Conservation (phyloP, 2,888 invertebrate genomes). For the Chrysopilus asiliformis region DNA sequence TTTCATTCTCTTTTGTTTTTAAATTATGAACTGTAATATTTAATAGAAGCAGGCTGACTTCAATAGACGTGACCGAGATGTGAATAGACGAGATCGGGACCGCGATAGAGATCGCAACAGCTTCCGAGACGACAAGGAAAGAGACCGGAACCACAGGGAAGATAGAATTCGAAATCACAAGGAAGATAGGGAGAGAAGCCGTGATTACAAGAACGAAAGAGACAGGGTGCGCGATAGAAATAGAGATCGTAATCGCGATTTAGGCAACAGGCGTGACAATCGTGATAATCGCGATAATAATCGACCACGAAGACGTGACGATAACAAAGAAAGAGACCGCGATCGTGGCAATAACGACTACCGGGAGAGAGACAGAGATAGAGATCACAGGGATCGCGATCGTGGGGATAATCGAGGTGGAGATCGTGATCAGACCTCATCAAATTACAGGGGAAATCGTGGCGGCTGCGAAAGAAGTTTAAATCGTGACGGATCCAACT, state of each 20-base stretch:
- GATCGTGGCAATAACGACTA: slow-evolving; percentile 11
- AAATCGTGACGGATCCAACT: slow-evolving; percentile 12
- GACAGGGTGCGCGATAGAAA: slow-evolving; percentile 14
- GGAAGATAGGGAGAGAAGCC: slow-evolving; percentile 13
- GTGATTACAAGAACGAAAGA: slow-evolving; percentile 14
- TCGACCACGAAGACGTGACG: background rate
- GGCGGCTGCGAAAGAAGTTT: slow-evolving; percentile 18
- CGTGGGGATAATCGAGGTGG: too few species aligned
- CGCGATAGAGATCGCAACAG: too few species aligned
- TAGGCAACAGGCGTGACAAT: background rate
- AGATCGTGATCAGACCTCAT: slow-evolving; percentile 17
- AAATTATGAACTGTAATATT: too few species aligned
- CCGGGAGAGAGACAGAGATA: slow-evolving; percentile 17
- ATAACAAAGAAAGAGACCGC: slow-evolving; percentile 14
- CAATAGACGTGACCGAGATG: too few species aligned
- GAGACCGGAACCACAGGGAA: too few species aligned
- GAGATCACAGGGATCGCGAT: slow-evolving; percentile 22
- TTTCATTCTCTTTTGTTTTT: too few species aligned
- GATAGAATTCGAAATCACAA: too few species aligned
- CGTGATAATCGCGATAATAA: slow-evolving; percentile 2
- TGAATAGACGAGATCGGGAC: too few species aligned
- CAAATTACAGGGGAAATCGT: slow-evolving; percentile 21
- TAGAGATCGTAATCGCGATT: slow-evolving; percentile 13
- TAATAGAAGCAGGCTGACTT: too few species aligned
- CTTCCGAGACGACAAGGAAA: too few species aligned